These are phyloP conservation scores for Volucella inanis DNA, from an alignment of 2,888 invertebrate species.

Conservation along the genomic window DNA sequence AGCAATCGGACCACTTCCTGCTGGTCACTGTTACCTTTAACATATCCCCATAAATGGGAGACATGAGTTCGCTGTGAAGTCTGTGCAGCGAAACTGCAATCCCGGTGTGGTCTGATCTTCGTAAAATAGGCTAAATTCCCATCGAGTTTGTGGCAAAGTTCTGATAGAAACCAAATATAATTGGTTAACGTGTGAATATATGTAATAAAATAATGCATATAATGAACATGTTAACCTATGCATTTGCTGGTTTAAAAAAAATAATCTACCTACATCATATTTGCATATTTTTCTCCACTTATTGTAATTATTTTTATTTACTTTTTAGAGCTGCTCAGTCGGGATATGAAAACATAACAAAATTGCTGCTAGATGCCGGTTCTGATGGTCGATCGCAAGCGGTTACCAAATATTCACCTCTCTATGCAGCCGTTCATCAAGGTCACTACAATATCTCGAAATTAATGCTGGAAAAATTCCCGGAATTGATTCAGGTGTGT, in stretches of 20 bases:
- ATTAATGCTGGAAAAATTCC: slow-evolving; percentile 90
- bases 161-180: too few species aligned
- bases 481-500: slow-evolving; percentile 90
- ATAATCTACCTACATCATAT: not conserved
- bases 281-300: not conserved
- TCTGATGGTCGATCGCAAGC: slow-evolving; percentile 95
- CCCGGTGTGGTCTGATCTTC: slow-evolving; percentile 93
- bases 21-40: slow-evolving; percentile 99
- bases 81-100: slow-evolving; percentile 96
- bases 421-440: slow-evolving; percentile 95
- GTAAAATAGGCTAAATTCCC: too few species aligned
- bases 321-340: slow-evolving; percentile 90
- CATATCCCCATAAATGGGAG: slow-evolving; percentile 99
- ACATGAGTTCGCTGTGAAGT: slow-evolving; percentile 98
- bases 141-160: too few species aligned
- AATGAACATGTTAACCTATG: too few species aligned
- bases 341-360: slow-evolving; percentile 91
- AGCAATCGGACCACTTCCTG: slow-evolving; percentile 99
- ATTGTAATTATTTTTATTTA: too few species aligned
- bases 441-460: slow-evolving; percentile 91
- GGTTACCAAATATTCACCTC: slow-evolving; percentile 94
- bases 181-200: too few species aligned
- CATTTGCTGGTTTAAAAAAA: too few species aligned
- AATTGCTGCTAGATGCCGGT: slow-evolving; percentile 90
- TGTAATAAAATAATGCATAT: too few species aligned